These are phyloP conservation scores for Elaphurus davidianus DNA, from an alignment of 2,113 vertebrate genomes.

Conservation along the genomic window DNA sequence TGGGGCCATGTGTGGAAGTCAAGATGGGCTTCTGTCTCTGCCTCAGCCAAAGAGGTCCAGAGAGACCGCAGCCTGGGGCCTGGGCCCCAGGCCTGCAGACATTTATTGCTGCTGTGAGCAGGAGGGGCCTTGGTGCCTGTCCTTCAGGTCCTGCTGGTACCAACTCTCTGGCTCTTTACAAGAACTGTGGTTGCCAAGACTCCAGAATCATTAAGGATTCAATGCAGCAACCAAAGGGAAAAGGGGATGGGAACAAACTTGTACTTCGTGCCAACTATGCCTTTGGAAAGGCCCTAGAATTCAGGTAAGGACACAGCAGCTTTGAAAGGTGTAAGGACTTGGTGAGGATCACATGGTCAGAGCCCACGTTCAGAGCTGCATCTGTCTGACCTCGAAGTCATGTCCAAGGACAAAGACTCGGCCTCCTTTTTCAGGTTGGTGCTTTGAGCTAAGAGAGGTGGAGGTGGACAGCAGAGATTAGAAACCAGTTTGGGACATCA, in stretches of 20 bases:
- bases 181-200: not conserved
- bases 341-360: not conserved
- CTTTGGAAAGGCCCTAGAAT: not conserved
- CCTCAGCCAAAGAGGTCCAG: not conserved
- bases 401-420: not conserved
- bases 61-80: not conserved
- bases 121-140: not conserved
- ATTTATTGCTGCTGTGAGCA: not conserved
- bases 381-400: not conserved
- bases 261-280: not conserved
- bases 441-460: not conserved
- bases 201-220: not conserved
- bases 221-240: not conserved
- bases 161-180: not conserved
- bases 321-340: not conserved
- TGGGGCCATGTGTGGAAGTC: not conserved
- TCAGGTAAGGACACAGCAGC: not conserved
- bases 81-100: accelerated
- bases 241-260: not conserved
- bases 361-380: not conserved
- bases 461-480: not conserved
- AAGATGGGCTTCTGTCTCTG: not conserved
- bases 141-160: not conserved
- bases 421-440: not conserved
- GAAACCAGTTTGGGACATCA: not conserved